Evolutionary conservation across 2,888 invertebrate genomes (phyloP).

Genomic region (Zhuqinia jingwanae): DNA sequence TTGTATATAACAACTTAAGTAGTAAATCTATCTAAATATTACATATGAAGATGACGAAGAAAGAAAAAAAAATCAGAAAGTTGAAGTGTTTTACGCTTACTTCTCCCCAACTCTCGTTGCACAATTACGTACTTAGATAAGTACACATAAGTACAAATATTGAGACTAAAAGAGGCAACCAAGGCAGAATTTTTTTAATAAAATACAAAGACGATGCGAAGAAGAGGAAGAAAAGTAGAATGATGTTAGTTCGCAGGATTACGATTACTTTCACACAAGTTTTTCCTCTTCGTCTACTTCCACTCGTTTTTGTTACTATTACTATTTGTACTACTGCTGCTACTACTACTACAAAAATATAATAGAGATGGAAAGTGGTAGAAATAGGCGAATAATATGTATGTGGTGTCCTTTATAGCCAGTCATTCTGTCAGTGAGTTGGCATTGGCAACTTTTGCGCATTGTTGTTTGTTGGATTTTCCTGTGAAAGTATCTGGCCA

Average conservation of each 20-base stretch:
- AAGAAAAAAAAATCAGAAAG: not conserved
- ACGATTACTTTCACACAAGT: constrained; percentile 63
- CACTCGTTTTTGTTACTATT: constrained; percentile 14
- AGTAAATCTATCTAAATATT: not conserved
- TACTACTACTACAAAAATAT: too few relatives aligned
- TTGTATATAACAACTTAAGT: too few relatives aligned
- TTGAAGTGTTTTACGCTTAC: constrained; percentile 1
- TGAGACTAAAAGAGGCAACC: not conserved
- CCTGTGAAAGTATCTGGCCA: too few relatives aligned
- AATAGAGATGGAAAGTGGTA: constrained; percentile 14
- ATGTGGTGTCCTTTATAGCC: not conserved
- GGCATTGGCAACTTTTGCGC: too few relatives aligned
- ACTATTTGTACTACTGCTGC: too few relatives aligned
- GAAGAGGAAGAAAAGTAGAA: constrained; percentile 38
- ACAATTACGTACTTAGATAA: not conserved
- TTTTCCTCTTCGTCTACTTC: constrained; percentile 44
- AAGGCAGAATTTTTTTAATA: too few relatives aligned
- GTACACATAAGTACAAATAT: not conserved
- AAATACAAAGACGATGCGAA: too few relatives aligned
- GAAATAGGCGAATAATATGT: too few relatives aligned
- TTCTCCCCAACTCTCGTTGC: constrained; percentile 3
- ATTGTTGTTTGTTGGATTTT: too few relatives aligned
- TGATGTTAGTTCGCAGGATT: constrained; percentile 60
- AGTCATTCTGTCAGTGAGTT: constrained; percentile 34
- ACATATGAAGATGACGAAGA: not conserved